Percentiles rank a stretch among this genome's conserved stretches.
These are phyloP conservation scores for Calidris pygmaea DNA, from an alignment of 2,113 vertebrate species.

Conservation along the genomic window DNA sequence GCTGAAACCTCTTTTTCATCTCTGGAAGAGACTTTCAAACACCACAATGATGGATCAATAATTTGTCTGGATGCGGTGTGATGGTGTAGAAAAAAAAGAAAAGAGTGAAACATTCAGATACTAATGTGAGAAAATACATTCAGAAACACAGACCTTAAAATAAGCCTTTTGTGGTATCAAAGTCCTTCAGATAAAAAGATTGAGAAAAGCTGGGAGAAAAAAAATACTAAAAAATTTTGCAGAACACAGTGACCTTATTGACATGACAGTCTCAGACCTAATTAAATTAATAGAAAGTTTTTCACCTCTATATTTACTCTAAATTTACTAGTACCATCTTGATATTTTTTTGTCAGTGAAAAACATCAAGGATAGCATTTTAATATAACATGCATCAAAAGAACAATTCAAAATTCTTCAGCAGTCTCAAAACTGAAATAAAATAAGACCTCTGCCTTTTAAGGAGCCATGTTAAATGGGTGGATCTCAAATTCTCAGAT, in stretches of 20 bases:
- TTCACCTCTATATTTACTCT: neutral
- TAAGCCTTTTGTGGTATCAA: neutral
- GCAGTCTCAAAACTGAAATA: neutral
- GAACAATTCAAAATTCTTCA: neutral
- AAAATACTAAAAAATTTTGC: neutral
- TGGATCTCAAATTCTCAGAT: neutral
- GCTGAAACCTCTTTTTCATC: neutral
- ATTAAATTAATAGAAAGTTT: neutral
- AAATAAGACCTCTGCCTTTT: neutral
- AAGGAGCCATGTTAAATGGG: neutral
- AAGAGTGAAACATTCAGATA: neutral
- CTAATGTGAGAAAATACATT: neutral
- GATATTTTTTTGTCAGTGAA: neutral
- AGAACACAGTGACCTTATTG: neutral
- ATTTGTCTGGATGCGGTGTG: neutral
- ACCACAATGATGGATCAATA: constrained; percentile 28
- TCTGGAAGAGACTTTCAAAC: constrained; percentile 25
- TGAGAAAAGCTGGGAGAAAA: neutral
- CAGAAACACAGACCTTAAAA: neutral
- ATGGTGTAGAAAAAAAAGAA: neutral
- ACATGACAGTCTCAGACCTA: neutral
- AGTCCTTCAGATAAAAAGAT: neutral
- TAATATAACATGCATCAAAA: neutral
- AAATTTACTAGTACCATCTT: neutral
- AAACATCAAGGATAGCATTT: neutral